Percentiles rank a stretch among this genome's conserved stretches.
phyloP scores from a whole-genome alignment of 2,888 invertebrate genomes.

The Heliconius sara region DNA sequence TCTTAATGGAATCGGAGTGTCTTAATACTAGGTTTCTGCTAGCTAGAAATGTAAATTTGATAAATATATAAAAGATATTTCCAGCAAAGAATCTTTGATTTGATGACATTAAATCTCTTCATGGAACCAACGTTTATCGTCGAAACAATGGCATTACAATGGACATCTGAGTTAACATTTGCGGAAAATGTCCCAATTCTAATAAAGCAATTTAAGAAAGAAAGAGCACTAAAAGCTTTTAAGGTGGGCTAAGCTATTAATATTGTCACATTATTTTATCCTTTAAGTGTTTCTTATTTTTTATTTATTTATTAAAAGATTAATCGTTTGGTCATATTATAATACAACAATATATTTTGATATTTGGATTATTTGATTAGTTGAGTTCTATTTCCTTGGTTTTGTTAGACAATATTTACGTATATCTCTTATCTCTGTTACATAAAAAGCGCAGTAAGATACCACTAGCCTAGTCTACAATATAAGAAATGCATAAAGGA shows the following conservation, averaged over 20 bases:
- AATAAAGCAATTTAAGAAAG: constrained; percentile 78
- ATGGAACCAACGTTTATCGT: constrained; percentile 85
- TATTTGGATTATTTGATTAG: too few relatives aligned
- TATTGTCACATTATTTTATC: background rate
- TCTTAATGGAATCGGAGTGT: too few relatives aligned
- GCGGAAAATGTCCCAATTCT: constrained; percentile 72
- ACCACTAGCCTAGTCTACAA: background rate
- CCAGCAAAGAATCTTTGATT: constrained; percentile 84
- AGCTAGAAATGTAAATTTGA: too few relatives aligned
- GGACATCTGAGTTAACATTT: constrained; percentile 82
- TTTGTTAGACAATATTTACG: background rate
- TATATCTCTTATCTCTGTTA: background rate
- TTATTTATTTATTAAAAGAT: too few relatives aligned
- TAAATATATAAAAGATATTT: background rate
- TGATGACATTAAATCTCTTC: constrained; percentile 82
- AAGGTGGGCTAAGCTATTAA: constrained; percentile 64
- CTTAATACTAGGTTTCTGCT: too few relatives aligned
- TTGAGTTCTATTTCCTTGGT: background rate
- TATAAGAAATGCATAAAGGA: background rate
- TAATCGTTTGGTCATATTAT: too few relatives aligned
- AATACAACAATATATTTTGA: too few relatives aligned
- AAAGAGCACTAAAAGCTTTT: constrained; percentile 83
- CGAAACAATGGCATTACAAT: constrained; percentile 78
- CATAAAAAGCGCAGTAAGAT: background rate
- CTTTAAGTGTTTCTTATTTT: background rate